A percentile compares a stretch with the other conserved stretches of the same genome.
phyloP scores from a whole-genome alignment of 1,140 invertebrate genomes.

The Zaprionus gabonicus region DNA sequence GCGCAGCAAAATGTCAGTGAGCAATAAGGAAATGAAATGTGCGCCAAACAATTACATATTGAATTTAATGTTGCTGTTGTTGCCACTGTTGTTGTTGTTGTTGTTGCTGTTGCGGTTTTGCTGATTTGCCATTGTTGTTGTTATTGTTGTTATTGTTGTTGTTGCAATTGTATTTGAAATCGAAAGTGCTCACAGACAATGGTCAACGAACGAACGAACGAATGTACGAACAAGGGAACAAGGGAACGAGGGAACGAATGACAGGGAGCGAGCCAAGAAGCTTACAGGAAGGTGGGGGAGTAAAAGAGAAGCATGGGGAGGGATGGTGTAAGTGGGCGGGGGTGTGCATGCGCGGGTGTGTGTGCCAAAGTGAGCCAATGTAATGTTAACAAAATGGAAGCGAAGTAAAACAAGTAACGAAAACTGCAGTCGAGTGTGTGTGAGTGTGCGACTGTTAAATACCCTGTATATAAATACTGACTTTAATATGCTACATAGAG shows the following conservation, averaged over 20 bases:
- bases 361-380: neutral
- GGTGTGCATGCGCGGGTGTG: neutral
- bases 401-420: neutral
- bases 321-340: neutral
- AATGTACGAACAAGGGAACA: too few species aligned
- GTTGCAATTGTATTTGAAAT: slow-evolving; percentile 54
- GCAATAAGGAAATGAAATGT: slow-evolving; percentile 83
- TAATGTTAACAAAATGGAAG: neutral
- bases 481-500: neutral
- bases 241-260: too few species aligned
- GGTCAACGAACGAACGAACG: slow-evolving; percentile 36
- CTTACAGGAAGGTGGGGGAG: too few species aligned
- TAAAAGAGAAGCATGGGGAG: too few species aligned
- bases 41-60: slow-evolving; percentile 79
- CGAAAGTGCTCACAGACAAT: slow-evolving; percentile 53
- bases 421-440: too few species aligned
- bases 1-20: slow-evolving; percentile 76
- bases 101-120: slow-evolving; percentile 19
- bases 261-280: slow-evolving; percentile 7
- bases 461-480: neutral
- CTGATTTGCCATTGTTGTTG: slow-evolving; percentile 15
- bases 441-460: too few species aligned
- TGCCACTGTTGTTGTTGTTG: slow-evolving; percentile 24
- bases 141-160: slow-evolving; percentile 20
- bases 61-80: slow-evolving; percentile 42